Evolutionary conservation across 2,888 invertebrate species (phyloP).

Genomic region (Girardia tigrina): DNA sequence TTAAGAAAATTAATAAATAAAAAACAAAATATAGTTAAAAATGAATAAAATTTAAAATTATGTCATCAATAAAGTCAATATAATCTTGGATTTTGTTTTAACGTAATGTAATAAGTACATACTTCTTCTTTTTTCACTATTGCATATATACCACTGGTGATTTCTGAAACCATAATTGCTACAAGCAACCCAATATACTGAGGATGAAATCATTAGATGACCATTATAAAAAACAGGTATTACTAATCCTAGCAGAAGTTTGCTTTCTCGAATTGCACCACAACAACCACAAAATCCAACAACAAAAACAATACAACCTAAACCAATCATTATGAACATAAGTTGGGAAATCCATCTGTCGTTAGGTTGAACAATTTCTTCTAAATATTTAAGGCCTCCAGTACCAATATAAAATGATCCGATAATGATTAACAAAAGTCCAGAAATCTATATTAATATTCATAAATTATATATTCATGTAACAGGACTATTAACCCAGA

Average conservation of each 20-base stretch:
- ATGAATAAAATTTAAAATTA: neutral
- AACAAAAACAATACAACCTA: neutral
- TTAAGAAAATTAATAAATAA: neutral
- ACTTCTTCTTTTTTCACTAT: neutral
- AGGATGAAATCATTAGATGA: neutral
- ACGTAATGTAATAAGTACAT: too few species aligned
- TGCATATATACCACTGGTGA: neutral
- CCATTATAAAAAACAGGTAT: neutral
- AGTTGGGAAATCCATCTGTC: neutral
- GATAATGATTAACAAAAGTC: neutral
- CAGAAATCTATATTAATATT: neutral
- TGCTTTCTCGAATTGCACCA: constrained; percentile 28
- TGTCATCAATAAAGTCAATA: too few species aligned
- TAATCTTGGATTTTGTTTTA: too few species aligned
- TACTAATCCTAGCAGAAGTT: neutral
- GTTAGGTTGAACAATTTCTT: neutral
- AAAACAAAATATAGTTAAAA: neutral
- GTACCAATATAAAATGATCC: neutral
- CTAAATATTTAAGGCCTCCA: neutral
- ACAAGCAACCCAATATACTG: neutral
- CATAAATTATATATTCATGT: neutral
- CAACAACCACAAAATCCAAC: constrained; percentile 26
- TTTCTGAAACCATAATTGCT: neutral
- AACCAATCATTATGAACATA: neutral
- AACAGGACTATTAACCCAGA: neutral